A percentile compares a stretch with the other conserved stretches of the same genome.
phyloP scores from a whole-genome alignment of 53 echinoderm and acorn worm genomes.

The Holothuria leucospilota region DNA sequence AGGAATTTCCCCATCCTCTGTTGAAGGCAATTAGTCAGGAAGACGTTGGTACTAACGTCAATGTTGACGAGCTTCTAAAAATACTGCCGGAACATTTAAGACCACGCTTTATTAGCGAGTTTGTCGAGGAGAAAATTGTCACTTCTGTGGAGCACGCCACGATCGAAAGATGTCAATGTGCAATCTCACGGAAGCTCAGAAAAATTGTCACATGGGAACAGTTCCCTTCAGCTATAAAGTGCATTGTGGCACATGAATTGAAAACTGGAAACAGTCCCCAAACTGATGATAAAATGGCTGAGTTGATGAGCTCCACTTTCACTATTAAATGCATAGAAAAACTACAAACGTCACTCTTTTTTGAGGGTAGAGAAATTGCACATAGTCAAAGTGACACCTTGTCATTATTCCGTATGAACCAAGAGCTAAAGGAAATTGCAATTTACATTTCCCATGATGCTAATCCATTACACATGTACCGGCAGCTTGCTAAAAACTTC shows the following conservation, averaged over 20 bases:
- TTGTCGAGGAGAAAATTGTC: conserved; percentile 37
- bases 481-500: conserved; percentile 5
- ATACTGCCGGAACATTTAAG: conserved; percentile 31
- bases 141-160: background rate
- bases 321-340: conserved; percentile 4
- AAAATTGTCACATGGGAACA: conserved; percentile 4
- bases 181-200: background rate
- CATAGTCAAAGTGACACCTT: conserved; percentile 5
- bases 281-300: background rate
- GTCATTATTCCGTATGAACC: background rate
- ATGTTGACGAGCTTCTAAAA: conserved; percentile 12
- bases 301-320: background rate
- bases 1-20: conserved; percentile 12
- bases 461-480: background rate
- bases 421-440: background rate
- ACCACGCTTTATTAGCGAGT: conserved; percentile 36
- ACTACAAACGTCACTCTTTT: conserved; percentile 1
- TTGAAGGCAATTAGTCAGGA: conserved; percentile 29
- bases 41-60: background rate
- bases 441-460: conserved; percentile 22
- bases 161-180: background rate
- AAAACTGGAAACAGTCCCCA: background rate
- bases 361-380: background rate
- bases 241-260: conserved; percentile 38
- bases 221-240: conserved; percentile 13